These are phyloP conservation scores for Pammene aurita DNA, from an alignment of 2,888 invertebrate genomes.

Conservation along the genomic window DNA sequence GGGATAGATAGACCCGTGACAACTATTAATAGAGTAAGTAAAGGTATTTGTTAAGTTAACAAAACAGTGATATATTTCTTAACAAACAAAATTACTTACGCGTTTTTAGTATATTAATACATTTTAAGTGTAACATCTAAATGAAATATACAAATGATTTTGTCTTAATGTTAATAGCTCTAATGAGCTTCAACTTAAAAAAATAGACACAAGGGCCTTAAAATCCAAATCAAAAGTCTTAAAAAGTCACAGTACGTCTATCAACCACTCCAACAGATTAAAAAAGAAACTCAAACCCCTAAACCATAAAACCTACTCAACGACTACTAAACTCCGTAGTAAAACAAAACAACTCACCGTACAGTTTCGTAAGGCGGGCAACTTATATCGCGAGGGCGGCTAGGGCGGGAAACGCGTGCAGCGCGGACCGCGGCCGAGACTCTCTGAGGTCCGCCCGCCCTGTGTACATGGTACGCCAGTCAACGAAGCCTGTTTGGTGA, in stretches of 20 bases:
- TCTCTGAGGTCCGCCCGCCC: conserved; percentile 61
- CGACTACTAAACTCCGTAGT: neutral
- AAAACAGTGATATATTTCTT: too few species aligned
- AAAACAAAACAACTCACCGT: conserved; percentile 31
- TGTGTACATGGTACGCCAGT: conserved; percentile 42
- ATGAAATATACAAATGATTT: too few species aligned
- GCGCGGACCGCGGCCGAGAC: conserved; percentile 52
- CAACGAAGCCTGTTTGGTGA: conserved; percentile 2
- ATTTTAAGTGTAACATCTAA: too few species aligned
- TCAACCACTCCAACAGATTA: neutral
- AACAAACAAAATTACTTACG: too few species aligned
- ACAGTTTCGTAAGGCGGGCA: conserved; percentile 43
- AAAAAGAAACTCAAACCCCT: neutral
- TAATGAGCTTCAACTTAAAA: too few species aligned
- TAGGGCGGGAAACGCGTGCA: conserved; percentile 51
- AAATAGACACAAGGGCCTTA: too few species aligned
- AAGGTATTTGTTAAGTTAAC: too few species aligned
- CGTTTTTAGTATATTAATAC: too few species aligned
- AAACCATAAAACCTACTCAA: neutral
- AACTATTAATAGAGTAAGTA: too few species aligned
- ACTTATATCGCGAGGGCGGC: conserved; percentile 60
- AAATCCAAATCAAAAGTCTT: neutral
- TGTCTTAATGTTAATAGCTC: too few species aligned
- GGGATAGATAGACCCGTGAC: too few species aligned
- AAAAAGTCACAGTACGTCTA: neutral